Percentiles rank a stretch among this genome's conserved stretches.
phyloP scores from a whole-genome alignment of 2,888 invertebrate species.

The Campoplex capitator region DNA sequence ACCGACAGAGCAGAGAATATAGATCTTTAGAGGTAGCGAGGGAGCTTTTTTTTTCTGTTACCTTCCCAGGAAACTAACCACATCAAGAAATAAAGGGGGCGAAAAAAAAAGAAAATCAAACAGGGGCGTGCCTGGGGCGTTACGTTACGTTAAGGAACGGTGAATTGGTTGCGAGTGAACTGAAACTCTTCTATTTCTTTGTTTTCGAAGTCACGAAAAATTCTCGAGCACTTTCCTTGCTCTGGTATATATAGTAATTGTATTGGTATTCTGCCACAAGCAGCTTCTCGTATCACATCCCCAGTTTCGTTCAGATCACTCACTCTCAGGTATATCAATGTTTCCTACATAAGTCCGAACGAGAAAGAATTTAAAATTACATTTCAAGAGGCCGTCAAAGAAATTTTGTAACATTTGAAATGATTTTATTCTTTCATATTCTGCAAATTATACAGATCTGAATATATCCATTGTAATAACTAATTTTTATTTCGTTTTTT shows the following conservation, averaged over 20 bases:
- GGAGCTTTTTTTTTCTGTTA: conserved; percentile 3
- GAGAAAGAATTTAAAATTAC: conserved; percentile 2
- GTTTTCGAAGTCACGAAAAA: background rate
- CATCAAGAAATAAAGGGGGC: background rate
- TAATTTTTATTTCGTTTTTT: background rate
- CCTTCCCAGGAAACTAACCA: conserved; percentile 26
- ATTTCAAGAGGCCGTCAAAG: background rate
- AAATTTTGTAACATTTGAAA: conserved; percentile 6
- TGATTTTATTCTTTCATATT: background rate
- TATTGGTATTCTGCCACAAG: conserved; percentile 21
- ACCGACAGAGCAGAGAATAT: conserved; percentile 17
- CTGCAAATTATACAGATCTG: background rate
- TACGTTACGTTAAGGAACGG: conserved; percentile 16
- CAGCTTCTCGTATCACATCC: conserved; percentile 1
- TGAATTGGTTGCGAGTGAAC: conserved; percentile 25
- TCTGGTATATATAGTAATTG: background rate
- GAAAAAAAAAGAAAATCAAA: background rate
- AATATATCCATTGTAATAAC: background rate
- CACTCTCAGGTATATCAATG: conserved; percentile 25
- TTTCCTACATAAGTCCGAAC: conserved; percentile 1
- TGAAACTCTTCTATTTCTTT: background rate
- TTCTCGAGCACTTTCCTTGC: background rate
- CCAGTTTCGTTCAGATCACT: conserved; percentile 18
- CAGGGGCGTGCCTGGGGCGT: background rate
- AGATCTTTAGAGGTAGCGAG: background rate